A percentile compares a stretch with the other conserved stretches of the same genome.
Evolutionary conservation across 1,140 invertebrate genomes (phyloP).

Genomic region (Trichoplusia ni): DNA sequence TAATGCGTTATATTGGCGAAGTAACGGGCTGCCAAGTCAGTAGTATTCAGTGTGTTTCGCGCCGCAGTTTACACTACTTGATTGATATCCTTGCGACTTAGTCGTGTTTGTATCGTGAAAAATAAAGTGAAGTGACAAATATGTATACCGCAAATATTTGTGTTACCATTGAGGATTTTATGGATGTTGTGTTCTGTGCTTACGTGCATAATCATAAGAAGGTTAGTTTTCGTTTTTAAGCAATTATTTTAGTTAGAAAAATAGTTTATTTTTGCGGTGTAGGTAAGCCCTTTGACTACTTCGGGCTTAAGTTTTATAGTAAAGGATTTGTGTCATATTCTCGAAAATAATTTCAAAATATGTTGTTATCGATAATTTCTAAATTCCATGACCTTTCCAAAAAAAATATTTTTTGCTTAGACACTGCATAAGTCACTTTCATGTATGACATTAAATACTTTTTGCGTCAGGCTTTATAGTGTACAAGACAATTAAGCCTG

Average conservation of each 20-base stretch:
- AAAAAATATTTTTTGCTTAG: no score
- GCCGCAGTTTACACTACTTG: not conserved
- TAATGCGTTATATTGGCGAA: conserved; percentile 57
- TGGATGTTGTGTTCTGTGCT: conserved; percentile 72
- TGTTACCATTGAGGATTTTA: conserved; percentile 67
- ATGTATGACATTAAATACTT: no score
- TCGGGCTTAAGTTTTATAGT: no score
- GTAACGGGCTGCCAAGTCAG: conserved; percentile 38
- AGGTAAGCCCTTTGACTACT: no score
- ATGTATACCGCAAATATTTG: conserved; percentile 66
- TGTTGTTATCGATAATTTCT: no score
- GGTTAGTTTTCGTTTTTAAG: conserved; percentile 40
- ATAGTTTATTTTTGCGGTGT: not conserved
- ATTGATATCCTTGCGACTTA: conserved; percentile 5
- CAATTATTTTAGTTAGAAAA: not conserved
- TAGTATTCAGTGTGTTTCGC: conserved; percentile 43
- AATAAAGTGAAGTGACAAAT: conserved; percentile 13
- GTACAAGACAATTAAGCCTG: no score
- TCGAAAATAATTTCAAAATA: no score
- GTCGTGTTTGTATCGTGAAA: conserved; percentile 31
- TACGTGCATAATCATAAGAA: conserved; percentile 61
- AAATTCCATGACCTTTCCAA: no score
- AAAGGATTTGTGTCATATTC: no score
- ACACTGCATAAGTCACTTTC: no score
- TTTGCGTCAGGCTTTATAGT: no score